Conservation (phyloP, 1,140 invertebrate genomes). For the Planococcus citri region DNA sequence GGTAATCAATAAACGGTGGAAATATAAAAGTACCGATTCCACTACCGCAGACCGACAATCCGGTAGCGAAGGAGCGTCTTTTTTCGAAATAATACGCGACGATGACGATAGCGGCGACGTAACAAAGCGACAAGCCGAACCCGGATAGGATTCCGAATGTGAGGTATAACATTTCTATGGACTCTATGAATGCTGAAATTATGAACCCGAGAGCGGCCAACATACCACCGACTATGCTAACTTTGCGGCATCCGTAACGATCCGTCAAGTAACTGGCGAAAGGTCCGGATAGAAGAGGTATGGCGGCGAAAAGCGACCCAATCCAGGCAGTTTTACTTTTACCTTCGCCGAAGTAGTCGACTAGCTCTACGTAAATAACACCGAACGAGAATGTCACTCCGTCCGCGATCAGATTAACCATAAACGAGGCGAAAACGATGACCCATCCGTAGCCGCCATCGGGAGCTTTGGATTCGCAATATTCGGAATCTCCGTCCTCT, state of each 20-base stretch:
- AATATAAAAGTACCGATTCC: constrained; percentile 77
- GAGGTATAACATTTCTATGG: constrained; percentile 62
- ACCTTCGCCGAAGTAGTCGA: constrained; percentile 61
- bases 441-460: constrained; percentile 85
- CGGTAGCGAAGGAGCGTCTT: constrained; percentile 78
- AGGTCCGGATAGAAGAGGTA: constrained; percentile 76
- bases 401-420: constrained; percentile 83
- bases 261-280: constrained; percentile 79
- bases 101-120: constrained; percentile 79
- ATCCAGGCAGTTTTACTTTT: constrained; percentile 69
- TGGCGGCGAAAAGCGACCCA: constrained; percentile 77
- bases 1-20: constrained; percentile 62
- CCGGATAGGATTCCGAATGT: constrained; percentile 79
- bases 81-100: constrained; percentile 96
- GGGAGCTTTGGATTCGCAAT: constrained; percentile 49
- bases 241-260: constrained; percentile 35
- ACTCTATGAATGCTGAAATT: constrained; percentile 56
- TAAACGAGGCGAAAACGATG: constrained; percentile 74
- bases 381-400: constrained; percentile 80
- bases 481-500: background rate
- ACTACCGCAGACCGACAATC: constrained; percentile 80
- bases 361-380: constrained; percentile 65
- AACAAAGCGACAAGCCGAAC: constrained; percentile 69
- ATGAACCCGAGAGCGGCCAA: constrained; percentile 67
- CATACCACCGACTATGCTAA: constrained; percentile 33